Conservation (phyloP, 1,140 invertebrate genomes). For the Leptinotarsa defecta region DNA sequence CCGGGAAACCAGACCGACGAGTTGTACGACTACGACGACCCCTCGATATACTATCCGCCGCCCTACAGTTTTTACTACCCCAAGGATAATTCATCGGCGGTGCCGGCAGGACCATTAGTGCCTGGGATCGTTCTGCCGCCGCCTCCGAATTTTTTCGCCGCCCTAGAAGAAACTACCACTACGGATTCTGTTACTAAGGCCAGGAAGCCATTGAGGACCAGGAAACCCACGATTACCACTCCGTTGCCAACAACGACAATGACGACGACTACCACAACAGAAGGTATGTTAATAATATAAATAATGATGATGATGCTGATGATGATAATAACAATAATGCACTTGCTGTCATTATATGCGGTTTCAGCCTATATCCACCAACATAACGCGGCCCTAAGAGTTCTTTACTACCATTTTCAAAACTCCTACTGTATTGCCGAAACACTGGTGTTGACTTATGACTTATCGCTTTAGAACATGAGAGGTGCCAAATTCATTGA, state of each 20-base stretch:
- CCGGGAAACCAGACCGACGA: constrained; percentile 68
- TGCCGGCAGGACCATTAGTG: constrained; percentile 82
- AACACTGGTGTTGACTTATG: no score
- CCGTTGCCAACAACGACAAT: constrained; percentile 52
- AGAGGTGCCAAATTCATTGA: no score
- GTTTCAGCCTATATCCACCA: no score
- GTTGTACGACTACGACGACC: constrained; percentile 83
- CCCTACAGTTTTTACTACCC: constrained; percentile 85
- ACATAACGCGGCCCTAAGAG: no score
- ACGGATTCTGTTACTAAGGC: constrained; percentile 33
- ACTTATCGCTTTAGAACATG: no score
- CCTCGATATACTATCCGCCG: constrained; percentile 86
- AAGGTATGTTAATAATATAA: no score
- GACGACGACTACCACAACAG: constrained; percentile 29
- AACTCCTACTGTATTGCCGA: no score
- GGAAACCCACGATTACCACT: constrained; percentile 49
- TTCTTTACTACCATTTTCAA: no score
- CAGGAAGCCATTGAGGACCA: constrained; percentile 30
- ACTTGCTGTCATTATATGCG: no score
- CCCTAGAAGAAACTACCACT: constrained; percentile 55
- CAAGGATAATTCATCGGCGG: constrained; percentile 74
- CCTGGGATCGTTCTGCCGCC: constrained; percentile 86
- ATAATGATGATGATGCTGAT: no score
- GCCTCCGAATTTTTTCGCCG: constrained; percentile 82
- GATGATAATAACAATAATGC: no score